phyloP scores from a whole-genome alignment of 1,140 invertebrate species.

The Cecropterus lyciades region DNA sequence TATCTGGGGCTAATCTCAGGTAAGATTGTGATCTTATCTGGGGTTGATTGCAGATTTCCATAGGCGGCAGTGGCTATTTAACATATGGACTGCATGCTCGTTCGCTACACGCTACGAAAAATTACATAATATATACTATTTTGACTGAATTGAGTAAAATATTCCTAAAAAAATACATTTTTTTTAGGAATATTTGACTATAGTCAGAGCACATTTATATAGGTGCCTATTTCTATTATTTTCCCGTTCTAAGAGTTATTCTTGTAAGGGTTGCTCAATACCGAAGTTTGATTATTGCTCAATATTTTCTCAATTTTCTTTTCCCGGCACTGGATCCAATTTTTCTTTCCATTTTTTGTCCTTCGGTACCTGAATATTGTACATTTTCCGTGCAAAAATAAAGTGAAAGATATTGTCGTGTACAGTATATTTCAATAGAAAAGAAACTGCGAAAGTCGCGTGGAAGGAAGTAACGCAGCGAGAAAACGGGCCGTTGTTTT shows the following conservation, averaged over 20 bases:
- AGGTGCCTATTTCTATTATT: not conserved
- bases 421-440: constrained; percentile 1
- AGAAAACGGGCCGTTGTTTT: too few relatives aligned
- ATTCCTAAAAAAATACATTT: too few relatives aligned
- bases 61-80: too few relatives aligned
- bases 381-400: constrained; percentile 9
- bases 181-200: too few relatives aligned
- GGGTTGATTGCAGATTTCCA: too few relatives aligned
- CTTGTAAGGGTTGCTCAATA: constrained; percentile 21
- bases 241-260: constrained; percentile 1
- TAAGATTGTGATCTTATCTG: too few relatives aligned
- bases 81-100: too few relatives aligned
- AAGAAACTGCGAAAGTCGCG: not conserved
- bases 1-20: too few relatives aligned
- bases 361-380: constrained; percentile 7
- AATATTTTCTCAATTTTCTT: constrained; percentile 29
- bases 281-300: constrained; percentile 28
- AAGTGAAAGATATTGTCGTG: constrained; percentile 2
- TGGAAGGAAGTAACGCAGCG: not conserved
- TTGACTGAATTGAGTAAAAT: too few relatives aligned
- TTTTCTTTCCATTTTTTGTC: constrained; percentile 8
- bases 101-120: too few relatives aligned
- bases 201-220: too few relatives aligned
- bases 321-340: constrained; percentile 3
- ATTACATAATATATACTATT: too few relatives aligned